Evolutionary conservation across 1,140 invertebrate species (phyloP), one percentile per base, ranked within the genome.

Genomic region (Pogonomyrmex californicus): DNA sequence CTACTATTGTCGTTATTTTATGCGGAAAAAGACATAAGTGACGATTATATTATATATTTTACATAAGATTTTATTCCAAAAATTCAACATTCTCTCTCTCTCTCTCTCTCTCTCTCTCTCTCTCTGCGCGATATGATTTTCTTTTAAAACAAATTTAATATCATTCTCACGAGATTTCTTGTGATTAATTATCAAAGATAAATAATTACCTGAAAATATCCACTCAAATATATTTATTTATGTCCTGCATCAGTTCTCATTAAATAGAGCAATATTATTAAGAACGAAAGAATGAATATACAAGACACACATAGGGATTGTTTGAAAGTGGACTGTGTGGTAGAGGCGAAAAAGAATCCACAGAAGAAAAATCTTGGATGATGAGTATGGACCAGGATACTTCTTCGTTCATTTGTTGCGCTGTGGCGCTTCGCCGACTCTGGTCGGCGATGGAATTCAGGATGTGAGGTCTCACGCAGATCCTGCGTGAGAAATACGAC

Each of bases 401-500:
- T 79, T 70, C 62, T 81, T 86, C 68, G 51, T 56, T 77, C 36
- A 66, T 85, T 85, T 51, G 54, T 36, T 60, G 51, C 79, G 33
- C 79, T 51, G 17, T 73, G 78, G 66, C 86, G 71, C 73, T 78
- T 75, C 63, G 65, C 70, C 86, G 86, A 68, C 23, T 33, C 41
- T 70, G 62, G 62, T 82, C 63, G 30, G 60, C 56, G 38, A 17
- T 58, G 86, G 71, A 87, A 85, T 85, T 85, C n/a, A n/a, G 78
- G 70, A 83, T 85, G 79, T 73, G 47, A 33, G n/a, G 36, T 14
- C 36, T 38, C 51, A 41, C 5, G 30, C 41, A 14, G 47, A n/a
- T 14, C 38, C 60, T 41, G 51, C 70, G 51, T 82, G 77, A 68
- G 81, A 87, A 83, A 87, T 47, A 86, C 60, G 81, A 85, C 68